Conservation (phyloP, 1,140 invertebrate genomes). For the Ridgeia piscesae region DNA sequence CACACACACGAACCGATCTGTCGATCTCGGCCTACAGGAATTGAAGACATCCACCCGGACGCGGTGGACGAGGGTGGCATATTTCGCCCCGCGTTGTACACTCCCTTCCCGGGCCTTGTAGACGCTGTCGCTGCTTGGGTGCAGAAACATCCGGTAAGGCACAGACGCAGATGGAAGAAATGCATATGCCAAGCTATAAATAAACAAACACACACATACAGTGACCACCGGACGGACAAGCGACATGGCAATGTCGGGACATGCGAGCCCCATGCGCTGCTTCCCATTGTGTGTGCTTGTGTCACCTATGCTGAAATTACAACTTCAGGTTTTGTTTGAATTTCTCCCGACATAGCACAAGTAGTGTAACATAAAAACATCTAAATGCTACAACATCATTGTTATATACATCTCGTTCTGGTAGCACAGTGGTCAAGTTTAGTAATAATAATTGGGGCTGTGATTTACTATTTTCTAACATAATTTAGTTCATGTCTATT, state of each 20-base stretch:
- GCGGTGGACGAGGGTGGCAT: conserved; percentile 19
- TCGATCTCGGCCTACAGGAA: neutral
- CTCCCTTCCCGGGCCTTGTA: neutral
- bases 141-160: conserved; percentile 12
- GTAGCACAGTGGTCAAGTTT: too few relatives aligned
- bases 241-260: too few relatives aligned
- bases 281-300: neutral
- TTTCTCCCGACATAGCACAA: too few relatives aligned
- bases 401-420: too few relatives aligned
- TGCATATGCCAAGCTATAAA: too few relatives aligned
- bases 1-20: neutral
- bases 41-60: conserved; percentile 18
- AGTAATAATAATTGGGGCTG: too few relatives aligned
- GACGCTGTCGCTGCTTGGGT: conserved; percentile 9
- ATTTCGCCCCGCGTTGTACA: conserved; percentile 18
- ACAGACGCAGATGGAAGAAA: neutral
- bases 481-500: too few relatives aligned
- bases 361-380: too few relatives aligned
- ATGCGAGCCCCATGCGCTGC: too few relatives aligned
- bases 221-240: neutral
- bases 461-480: too few relatives aligned
- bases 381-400: too few relatives aligned
- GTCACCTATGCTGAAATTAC: neutral
- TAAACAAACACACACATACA: neutral
- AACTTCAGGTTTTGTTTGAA: too few relatives aligned